Evolutionary conservation across 2,888 invertebrate species (phyloP).

Genomic region (Drosophila helvetica): DNA sequence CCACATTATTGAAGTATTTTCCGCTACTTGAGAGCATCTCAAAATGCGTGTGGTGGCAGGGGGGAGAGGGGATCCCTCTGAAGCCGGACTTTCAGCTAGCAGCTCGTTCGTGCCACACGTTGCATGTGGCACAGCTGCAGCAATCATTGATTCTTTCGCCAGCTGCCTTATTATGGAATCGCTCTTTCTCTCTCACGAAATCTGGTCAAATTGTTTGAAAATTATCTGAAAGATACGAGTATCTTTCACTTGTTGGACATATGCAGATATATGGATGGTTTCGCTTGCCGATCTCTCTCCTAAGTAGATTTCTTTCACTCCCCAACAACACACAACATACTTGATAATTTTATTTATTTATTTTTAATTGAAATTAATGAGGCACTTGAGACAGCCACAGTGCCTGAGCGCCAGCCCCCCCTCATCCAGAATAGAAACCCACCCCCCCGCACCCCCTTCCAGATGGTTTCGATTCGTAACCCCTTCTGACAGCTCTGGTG

Average conservation of each 20-base stretch:
- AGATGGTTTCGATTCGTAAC: not conserved
- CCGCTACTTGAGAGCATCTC: slow-evolving; percentile 57
- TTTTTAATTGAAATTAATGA: slow-evolving; percentile 72
- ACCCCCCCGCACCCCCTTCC: slow-evolving; percentile 6
- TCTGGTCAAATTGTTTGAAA: slow-evolving; percentile 25
- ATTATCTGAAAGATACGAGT: slow-evolving; percentile 7
- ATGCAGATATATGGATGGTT: slow-evolving; percentile 5
- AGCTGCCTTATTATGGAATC: slow-evolving; percentile 70
- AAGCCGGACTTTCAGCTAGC: slow-evolving; percentile 8
- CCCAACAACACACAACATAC: slow-evolving; percentile 12
- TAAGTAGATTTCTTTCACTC: not conserved
- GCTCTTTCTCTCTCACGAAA: slow-evolving; percentile 56
- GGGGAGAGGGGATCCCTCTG: slow-evolving; percentile 51
- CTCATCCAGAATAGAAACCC: not conserved
- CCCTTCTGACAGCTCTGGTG: slow-evolving; percentile 16
- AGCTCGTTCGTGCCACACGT: slow-evolving; percentile 17
- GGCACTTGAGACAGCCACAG: slow-evolving; percentile 49
- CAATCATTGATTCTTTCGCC: slow-evolving; percentile 52
- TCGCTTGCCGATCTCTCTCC: not conserved
- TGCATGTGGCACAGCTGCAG: slow-evolving; percentile 35
- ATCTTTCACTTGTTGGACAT: not conserved
- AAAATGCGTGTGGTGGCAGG: slow-evolving; percentile 71
- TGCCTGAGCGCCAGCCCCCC: not conserved
- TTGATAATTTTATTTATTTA: slow-evolving; percentile 54
- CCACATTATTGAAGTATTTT: slow-evolving; percentile 40